Base-by-base conservation (phyloP, 2,113 vertebrate species). In the Butorides virescens region DNA sequence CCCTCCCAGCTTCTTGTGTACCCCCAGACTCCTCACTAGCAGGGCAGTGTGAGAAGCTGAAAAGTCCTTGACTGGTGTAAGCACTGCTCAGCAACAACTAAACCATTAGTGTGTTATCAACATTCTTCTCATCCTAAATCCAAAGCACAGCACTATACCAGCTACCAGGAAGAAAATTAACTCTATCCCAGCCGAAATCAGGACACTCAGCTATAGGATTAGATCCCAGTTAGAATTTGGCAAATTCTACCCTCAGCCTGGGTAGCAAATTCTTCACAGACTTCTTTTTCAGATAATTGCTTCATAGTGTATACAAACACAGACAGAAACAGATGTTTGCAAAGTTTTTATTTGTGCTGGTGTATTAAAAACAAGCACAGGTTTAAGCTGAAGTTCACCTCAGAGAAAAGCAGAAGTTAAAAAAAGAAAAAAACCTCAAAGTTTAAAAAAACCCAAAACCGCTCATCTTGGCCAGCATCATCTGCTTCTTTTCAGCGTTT, bases 261-360 rank as follows among this genome's bases (percentile, higher is more conserved):
- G 25, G 20, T 53, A 93, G 58, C 59, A 88, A 95, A 95, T 80
- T 76, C 32, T 84, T 87, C 63, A 16, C 47, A 42, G 42, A 34
- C 61, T 86, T 80, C 3, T 96, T 88, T 91, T 74, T 82, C 11
- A 56, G 81, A 90, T 22, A 61, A 90, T 84, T 80, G 14, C 34
- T 92, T 96, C 37, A 55, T 65, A 72, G 77, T 44, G 16, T 90
- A 73, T 81, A 73, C 68, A 86, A 92, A 86, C 39, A 80, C 34
- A 95, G 94, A 85, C 21, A 92, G 73, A 88, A 86, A 90, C 74
- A 97, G 92, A 88, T 66, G 88, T 92, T 96, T 94, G 52, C 13
- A 42, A 83, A 92, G 56, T 76, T 89, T 84, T 80, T 88, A 68
- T 95, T 94, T 96, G 36, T 92, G 56, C 42, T 81, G 27, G 9